These are phyloP conservation scores for Homarus americanus DNA, from an alignment of 1,140 invertebrate species.

Conservation along the genomic window DNA sequence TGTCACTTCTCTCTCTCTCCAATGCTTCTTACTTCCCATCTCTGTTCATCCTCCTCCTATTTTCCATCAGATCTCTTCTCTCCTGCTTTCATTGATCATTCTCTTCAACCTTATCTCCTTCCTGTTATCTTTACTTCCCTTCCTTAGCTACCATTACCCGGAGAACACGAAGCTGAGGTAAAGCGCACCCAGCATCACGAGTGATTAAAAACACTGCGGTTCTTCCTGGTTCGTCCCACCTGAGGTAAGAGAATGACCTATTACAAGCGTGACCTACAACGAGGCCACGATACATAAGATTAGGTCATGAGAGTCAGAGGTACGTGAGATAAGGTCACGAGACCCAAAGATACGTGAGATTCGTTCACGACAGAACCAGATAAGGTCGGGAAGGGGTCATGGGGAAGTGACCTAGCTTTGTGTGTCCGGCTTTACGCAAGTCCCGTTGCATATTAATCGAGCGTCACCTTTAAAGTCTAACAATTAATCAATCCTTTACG, in stretches of 20 bases:
- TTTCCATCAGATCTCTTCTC: not conserved
- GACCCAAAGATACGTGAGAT: not conserved
- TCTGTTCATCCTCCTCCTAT: not conserved
- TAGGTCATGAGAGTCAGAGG: not conserved
- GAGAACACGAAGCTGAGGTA: not conserved
- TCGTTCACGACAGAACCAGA: not conserved
- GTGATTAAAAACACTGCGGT: not conserved
- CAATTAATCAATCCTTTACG: too few relatives aligned
- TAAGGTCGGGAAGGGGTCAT: not conserved
- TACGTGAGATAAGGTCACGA: not conserved
- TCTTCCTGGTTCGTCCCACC: not conserved
- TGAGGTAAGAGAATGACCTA: not conserved
- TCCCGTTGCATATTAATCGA: too few relatives aligned
- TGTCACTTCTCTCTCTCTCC: not conserved
- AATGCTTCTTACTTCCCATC: not conserved
- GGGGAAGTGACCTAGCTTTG: not conserved
- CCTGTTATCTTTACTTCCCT: too few relatives aligned
- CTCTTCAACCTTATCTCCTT: not conserved
- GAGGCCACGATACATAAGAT: not conserved
- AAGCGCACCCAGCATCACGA: not conserved
- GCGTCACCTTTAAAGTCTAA: too few relatives aligned
- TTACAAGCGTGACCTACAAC: not conserved
- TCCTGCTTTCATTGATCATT: not conserved
- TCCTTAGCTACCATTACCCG: not conserved
- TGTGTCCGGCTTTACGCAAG: not conserved